Base-by-base conservation (phyloP, 1,140 invertebrate species). In the Reticulitermes speratus region DNA sequence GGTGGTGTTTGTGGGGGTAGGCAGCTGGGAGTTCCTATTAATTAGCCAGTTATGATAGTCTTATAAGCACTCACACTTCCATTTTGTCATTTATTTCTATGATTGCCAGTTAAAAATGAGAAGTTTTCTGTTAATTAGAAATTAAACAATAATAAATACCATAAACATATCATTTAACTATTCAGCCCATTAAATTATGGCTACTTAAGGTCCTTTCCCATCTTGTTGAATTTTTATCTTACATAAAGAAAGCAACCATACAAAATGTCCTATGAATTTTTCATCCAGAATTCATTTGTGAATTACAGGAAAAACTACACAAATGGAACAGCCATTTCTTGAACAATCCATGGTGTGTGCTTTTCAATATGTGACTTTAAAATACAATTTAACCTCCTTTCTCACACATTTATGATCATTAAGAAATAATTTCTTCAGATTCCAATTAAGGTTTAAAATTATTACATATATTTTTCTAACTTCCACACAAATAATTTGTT, bases 291-390 rank as follows among this genome's bases (percentile, higher is more conserved):
- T 30, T 75, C 65, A 75, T 75, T 75, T 75, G 65, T 75, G 25
- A 75, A 75, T 75, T 75, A 75, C 65, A 75, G 65, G 65, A 75
- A 75, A 75, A 75, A 75, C 65, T 75, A 75, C n/a, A 75, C n/a
- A 75, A 75, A 75, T 30, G n/a, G 25, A 75, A 30, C 65, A 75
- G n/a, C n/a, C 65, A 75, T 16, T 75, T 75, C 65, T n/a, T 75
- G 65, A 75, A 75, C 65, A 75, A 11, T 75, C 65, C n/a, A n/a
- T 30, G 14, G 11, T 30, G 65, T n/a, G n/a, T 30, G n/a, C 0
- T 75, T 55, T 21, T 19, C 5, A 55, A 21, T 21, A 55, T 75
- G 65, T 30, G n/a, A 75, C n/a, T 75, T 75, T n/a, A 75, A 75
- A 75, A 30, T 75, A 65, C 1, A 75, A n/a, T 75, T 75, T 25